These are phyloP conservation scores for Lordiphosa fenestrarum DNA, from an alignment of 2,888 invertebrate genomes.

Conservation along the genomic window DNA sequence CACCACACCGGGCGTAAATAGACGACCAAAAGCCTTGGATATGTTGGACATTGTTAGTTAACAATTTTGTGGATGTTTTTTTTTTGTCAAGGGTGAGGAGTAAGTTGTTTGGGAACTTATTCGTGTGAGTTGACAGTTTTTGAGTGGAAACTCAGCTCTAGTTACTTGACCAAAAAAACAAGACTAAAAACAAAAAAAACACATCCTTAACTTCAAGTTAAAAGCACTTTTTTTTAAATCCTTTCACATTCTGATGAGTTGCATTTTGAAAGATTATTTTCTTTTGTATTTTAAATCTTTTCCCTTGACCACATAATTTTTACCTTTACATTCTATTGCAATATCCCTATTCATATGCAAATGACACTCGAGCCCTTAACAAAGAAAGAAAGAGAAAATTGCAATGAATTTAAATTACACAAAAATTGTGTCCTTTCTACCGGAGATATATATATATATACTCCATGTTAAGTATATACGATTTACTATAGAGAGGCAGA, in stretches of 20 bases:
- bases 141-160: too few relatives aligned
- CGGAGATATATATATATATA: background rate
- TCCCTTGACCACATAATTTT: background rate
- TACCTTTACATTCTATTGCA: constrained; percentile 8
- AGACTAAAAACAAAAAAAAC: too few relatives aligned
- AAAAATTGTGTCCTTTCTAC: constrained; percentile 34
- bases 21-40: constrained; percentile 35
- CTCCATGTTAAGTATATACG: constrained; percentile 1
- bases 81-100: too few relatives aligned
- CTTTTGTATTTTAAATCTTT: background rate
- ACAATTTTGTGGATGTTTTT: background rate
- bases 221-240: too few relatives aligned
- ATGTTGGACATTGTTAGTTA: constrained; percentile 31
- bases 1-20: constrained; percentile 50
- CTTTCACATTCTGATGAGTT: too few relatives aligned
- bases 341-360: constrained; percentile 56
- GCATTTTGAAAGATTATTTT: background rate
- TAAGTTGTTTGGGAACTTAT: background rate
- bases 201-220: too few relatives aligned
- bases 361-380: constrained; percentile 29
- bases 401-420: constrained; percentile 62
- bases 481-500: constrained; percentile 1
- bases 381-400: constrained; percentile 38
- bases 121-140: too few relatives aligned
- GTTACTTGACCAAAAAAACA: too few relatives aligned